phyloP scores from a whole-genome alignment of 2,797 vertebrate genomes.

The Eulemur mongoz region DNA sequence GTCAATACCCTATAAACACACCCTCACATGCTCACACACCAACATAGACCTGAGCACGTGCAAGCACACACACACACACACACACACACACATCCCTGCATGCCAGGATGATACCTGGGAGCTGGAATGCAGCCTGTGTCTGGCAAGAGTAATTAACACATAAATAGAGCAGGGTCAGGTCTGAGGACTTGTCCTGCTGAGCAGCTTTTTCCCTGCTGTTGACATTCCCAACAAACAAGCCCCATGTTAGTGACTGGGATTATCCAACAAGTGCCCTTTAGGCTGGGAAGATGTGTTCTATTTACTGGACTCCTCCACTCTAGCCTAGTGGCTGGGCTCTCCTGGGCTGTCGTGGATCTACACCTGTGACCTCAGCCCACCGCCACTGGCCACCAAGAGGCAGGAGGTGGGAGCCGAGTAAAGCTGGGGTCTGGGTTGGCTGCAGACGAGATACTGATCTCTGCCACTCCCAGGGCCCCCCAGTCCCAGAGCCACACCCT shows the following conservation, averaged over 20 bases:
- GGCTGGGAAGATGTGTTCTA: background rate
- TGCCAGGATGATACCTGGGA: background rate
- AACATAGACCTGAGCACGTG: background rate
- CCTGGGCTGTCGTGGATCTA: background rate
- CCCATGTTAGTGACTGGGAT: background rate
- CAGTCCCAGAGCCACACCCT: background rate
- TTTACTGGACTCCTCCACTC: background rate
- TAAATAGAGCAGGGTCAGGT: background rate
- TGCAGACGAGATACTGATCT: background rate
- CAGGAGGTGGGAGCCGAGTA: background rate
- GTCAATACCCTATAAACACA: background rate
- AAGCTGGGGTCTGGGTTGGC: background rate
- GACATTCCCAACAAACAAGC: background rate
- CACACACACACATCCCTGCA: background rate
- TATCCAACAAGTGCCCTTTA: conserved; percentile 3
- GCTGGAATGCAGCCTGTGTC: background rate
- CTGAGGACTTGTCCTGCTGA: background rate
- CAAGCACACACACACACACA: background rate
- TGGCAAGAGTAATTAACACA: background rate
- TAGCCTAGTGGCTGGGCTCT: background rate
- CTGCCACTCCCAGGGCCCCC: background rate
- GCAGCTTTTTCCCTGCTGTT: background rate
- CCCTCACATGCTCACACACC: background rate
- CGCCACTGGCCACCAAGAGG: background rate
- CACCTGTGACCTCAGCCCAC: background rate